Conservation (phyloP, 2,797 vertebrate genomes). For the Acanthiza pusilla region DNA sequence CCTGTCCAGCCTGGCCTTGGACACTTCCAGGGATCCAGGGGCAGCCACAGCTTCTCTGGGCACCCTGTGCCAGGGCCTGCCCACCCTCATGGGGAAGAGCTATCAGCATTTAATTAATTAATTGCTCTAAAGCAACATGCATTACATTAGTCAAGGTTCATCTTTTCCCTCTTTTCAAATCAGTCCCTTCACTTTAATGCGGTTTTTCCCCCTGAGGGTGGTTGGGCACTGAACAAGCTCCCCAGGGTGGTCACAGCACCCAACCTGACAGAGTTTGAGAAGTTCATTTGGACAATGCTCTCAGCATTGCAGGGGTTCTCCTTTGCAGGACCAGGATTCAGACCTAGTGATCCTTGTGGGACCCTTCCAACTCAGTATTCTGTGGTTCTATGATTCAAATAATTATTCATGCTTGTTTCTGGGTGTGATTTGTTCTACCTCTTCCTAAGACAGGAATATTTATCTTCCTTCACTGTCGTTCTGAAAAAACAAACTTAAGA, state of each 20-base stretch:
- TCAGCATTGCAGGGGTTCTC: not conserved
- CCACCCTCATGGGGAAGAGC: not conserved
- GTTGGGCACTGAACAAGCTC: not conserved
- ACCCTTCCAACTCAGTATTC: not conserved
- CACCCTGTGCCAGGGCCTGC: fast-evolving
- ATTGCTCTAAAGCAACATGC: not conserved
- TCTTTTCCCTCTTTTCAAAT: not conserved
- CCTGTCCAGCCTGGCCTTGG: fast-evolving
- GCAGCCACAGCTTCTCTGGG: not conserved
- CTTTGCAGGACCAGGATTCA: not conserved
- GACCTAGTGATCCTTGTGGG: not conserved
- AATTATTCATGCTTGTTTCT: not conserved
- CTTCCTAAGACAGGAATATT: not conserved
- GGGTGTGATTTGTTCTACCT: not conserved
- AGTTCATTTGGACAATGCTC: fast-evolving
- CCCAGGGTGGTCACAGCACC: not conserved
- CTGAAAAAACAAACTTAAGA: not conserved
- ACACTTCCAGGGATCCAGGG: not conserved
- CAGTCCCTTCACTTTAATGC: not conserved
- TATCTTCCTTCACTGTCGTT: not conserved
- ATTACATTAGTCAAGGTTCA: not conserved
- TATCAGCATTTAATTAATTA: not conserved
- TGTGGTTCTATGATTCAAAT: not conserved
- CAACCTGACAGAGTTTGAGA: not conserved
- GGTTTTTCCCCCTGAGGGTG: not conserved